Evolutionary conservation across 2,797 vertebrate genomes (phyloP), one percentile per base, ranked within the genome.

Genomic region (Smutsia temminckii): DNA sequence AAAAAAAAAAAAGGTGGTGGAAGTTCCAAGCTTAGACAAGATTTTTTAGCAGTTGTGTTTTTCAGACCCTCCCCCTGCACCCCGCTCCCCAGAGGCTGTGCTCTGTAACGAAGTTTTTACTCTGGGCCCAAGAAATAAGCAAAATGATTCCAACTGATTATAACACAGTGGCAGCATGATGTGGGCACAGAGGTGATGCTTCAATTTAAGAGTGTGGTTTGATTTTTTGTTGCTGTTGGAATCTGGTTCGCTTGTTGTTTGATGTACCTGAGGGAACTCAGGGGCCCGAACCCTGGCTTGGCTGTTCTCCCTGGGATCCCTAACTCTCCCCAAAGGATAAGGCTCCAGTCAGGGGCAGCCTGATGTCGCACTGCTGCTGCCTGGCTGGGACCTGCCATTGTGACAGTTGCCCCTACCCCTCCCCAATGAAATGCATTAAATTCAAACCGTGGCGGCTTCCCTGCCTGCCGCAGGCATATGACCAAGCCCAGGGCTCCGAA

Each of bases 271-370:
- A 46, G 61, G 46, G 4, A 53, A 57, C 1, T 2, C 0, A 21
- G 1, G 20, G 14, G 11, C 11, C 11, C 0, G 0, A 21, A 51
- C 34, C 63, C 59, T 37, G 25, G 29, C 37, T 71, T 9, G 23
- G 40, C 25, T 75, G 10, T 74, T 89, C 74, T 16, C 40, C 0
- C 0, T 3, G 9, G 55, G 46, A 94, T 18, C 20, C 72, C 27
- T 63, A 72, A 57, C 32, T 89, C 34, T 32, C 8, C 25, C 75
- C 40, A 55, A 51, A 81, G 21, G 16, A 9, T 37, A 11, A 79
- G 29, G 21, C 29, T 27, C 57, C 46, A 12, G 46, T 12, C 46
- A 46, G 46, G 34, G 27, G 11, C 57, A 85, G 85, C 55, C 32
- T 79, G 63, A 57, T 2, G 51, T 18, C 25, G 16, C 34, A 10